phyloP scores from a whole-genome alignment of 2,888 invertebrate genomes.

The Listrodromus nycthemerus region DNA sequence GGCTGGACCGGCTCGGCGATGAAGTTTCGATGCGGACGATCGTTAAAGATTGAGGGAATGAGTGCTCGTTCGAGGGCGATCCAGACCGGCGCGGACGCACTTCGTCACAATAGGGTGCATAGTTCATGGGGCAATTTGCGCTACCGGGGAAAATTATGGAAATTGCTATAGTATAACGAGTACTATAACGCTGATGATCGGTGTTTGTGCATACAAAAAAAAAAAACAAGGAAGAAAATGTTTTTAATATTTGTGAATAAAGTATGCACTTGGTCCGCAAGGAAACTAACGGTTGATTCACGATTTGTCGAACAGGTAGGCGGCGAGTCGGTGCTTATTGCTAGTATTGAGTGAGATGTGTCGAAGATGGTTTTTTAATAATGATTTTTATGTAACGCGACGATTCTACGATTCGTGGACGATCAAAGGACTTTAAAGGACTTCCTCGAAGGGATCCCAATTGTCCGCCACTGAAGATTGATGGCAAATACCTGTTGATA shows the following conservation, averaged over 20 bases:
- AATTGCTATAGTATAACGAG: neutral
- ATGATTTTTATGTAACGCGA: neutral
- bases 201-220: neutral
- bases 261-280: neutral
- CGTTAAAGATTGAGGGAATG: conserved; percentile 3
- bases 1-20: neutral
- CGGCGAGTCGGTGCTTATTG: neutral
- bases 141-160: neutral
- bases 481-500: conserved; percentile 72
- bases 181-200: neutral
- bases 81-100: neutral
- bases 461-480: conserved; percentile 77
- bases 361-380: neutral
- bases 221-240: neutral
- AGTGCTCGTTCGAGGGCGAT: neutral
- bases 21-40: neutral
- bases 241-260: neutral
- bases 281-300: neutral
- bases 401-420: neutral
- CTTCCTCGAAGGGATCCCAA: conserved; percentile 66
- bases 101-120: neutral
- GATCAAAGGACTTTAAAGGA: conserved; percentile 53
- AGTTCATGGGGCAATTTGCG: neutral
- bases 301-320: neutral
- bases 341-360: neutral